phyloP scores from a whole-genome alignment of 1,140 invertebrate genomes.

The Drosophila varians region DNA sequence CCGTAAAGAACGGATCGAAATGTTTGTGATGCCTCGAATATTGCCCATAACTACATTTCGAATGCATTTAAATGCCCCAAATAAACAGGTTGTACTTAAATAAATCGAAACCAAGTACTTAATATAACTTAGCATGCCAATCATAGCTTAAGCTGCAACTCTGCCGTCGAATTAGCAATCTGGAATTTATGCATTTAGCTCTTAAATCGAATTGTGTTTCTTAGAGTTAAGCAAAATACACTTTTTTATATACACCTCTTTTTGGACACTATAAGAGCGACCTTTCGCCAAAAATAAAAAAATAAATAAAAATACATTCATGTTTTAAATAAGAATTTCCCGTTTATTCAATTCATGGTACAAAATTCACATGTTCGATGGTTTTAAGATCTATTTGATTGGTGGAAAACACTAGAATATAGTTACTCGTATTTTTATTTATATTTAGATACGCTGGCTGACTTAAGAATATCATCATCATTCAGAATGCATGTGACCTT shows the following conservation, averaged over 20 bases:
- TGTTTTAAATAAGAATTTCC: not conserved
- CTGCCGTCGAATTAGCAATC: slow-evolving; percentile 34
- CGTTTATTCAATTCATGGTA: slow-evolving; percentile 45
- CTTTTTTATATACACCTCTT: slow-evolving; percentile 17
- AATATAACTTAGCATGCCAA: slow-evolving; percentile 32
- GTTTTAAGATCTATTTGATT: slow-evolving; percentile 46
- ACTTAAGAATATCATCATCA: slow-evolving; percentile 47
- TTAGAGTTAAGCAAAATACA: slow-evolving; percentile 22
- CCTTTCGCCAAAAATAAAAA: slow-evolving; percentile 38
- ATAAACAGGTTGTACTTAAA: slow-evolving; percentile 60
- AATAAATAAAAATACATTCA: not conserved
- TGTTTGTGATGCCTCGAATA: slow-evolving; percentile 30
- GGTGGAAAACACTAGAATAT: slow-evolving; percentile 49
- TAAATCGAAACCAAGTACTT: slow-evolving; percentile 54
- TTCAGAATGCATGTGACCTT: slow-evolving; percentile 37
- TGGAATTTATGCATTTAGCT: slow-evolving; percentile 41
- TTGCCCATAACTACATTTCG: slow-evolving; percentile 5
- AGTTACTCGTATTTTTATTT: slow-evolving; percentile 34
- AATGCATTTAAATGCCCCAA: slow-evolving; percentile 10
- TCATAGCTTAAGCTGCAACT: slow-evolving; percentile 43
- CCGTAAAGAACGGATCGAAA: slow-evolving; percentile 30
- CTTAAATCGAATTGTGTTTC: slow-evolving; percentile 29
- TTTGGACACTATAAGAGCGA: slow-evolving; percentile 41
- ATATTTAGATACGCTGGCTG: slow-evolving; percentile 56
- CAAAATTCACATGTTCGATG: slow-evolving; percentile 46